Percentiles rank a stretch among this genome's conserved stretches.
phyloP scores from a whole-genome alignment of 2,113 vertebrate species.

The Hippoglossus stenolepis region DNA sequence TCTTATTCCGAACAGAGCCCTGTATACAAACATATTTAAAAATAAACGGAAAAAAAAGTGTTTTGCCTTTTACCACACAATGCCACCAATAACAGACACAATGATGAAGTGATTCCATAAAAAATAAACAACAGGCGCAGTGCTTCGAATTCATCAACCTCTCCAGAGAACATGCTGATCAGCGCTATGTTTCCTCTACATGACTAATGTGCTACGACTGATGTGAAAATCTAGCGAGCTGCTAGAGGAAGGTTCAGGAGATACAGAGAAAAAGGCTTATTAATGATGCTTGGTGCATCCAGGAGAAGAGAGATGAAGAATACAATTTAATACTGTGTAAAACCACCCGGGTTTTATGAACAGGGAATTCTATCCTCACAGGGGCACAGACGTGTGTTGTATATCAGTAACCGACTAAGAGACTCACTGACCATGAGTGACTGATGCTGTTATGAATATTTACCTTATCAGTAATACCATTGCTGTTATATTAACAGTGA shows the following conservation, averaged over 20 bases:
- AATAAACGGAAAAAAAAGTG: no score
- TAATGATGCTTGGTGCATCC: neutral
- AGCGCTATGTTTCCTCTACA: constrained; percentile 18
- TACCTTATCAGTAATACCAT: neutral
- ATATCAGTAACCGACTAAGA: neutral
- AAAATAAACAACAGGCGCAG: neutral
- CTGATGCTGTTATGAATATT: no score
- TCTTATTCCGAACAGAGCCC: no score
- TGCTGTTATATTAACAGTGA: no score
- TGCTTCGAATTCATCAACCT: constrained; percentile 18
- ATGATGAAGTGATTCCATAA: constrained; percentile 6
- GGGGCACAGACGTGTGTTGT: no score
- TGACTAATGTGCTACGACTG: neutral
- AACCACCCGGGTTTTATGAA: no score
- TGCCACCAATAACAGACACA: neutral
- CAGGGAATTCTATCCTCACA: no score
- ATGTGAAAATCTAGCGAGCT: neutral
- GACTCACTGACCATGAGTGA: neutral
- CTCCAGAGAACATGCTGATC: neutral
- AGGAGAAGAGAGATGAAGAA: neutral
- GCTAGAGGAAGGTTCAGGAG: neutral
- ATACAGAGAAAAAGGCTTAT: neutral
- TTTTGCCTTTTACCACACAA: no score
- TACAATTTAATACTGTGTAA: neutral
- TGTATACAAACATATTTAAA: no score